A percentile compares a stretch with the other conserved stretches of the same genome.
phyloP scores from a whole-genome alignment of 2,888 invertebrate species.

The Nysson spinosus region DNA sequence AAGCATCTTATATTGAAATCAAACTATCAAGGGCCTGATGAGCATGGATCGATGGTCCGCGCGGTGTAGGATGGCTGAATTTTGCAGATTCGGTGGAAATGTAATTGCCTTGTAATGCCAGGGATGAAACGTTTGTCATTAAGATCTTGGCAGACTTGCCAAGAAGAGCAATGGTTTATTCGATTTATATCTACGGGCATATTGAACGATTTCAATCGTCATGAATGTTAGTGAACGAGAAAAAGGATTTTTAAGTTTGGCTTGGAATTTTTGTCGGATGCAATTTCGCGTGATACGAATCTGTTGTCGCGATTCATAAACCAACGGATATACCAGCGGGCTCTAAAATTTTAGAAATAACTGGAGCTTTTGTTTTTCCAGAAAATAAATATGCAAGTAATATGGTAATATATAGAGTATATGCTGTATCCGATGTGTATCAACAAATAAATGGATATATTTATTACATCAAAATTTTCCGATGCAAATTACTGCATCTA shows the following conservation, averaged over 20 bases:
- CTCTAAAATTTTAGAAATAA: too few species aligned
- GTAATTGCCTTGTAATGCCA: conserved; percentile 38
- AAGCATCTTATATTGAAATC: conserved; percentile 3
- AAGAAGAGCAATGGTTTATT: conserved; percentile 28
- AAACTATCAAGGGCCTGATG: conserved; percentile 25
- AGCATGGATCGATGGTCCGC: conserved; percentile 23
- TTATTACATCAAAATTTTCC: too few species aligned
- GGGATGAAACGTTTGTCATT: conserved; percentile 31
- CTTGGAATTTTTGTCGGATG: neutral
- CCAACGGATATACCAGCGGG: too few species aligned
- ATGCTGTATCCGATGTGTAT: too few species aligned
- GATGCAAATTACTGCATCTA: too few species aligned
- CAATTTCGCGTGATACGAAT: too few species aligned
- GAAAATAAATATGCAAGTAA: too few species aligned
- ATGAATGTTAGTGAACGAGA: conserved; percentile 11
- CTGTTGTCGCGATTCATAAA: too few species aligned
- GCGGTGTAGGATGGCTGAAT: conserved; percentile 19
- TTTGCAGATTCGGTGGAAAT: conserved; percentile 32
- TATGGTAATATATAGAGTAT: too few species aligned
- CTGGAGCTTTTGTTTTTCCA: too few species aligned
- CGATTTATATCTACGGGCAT: conserved; percentile 22
- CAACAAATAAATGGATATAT: too few species aligned
- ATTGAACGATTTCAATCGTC: conserved; percentile 22
- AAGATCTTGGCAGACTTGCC: conserved; percentile 27
- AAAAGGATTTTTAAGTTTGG: conserved; percentile 10